Conservation (phyloP, 2,888 invertebrate genomes). For the Xanthia icteritia region DNA sequence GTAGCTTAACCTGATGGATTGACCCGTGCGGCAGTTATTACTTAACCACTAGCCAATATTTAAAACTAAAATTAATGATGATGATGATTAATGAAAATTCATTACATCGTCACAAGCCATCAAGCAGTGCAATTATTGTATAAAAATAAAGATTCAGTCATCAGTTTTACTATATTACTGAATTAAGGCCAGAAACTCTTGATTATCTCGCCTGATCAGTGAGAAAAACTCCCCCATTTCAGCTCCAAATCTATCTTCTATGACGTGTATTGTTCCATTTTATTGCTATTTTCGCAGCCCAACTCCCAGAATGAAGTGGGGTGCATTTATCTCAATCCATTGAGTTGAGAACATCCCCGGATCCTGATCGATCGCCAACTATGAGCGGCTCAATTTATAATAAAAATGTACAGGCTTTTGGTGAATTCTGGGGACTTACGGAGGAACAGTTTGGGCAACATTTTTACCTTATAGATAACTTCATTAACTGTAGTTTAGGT, state of each 20-base stretch:
- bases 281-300: constrained; percentile 53
- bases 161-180: too few relatives aligned
- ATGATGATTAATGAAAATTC: too few relatives aligned
- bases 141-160: too few relatives aligned
- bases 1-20: too few relatives aligned
- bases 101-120: too few relatives aligned
- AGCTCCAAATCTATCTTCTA: constrained; percentile 29
- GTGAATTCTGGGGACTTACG: constrained; percentile 16
- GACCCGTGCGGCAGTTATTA: too few relatives aligned
- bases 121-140: too few relatives aligned
- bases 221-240: constrained; percentile 1
- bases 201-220: constrained; percentile 1
- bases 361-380: constrained; percentile 79
- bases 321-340: constrained; percentile 81
- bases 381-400: constrained; percentile 77
- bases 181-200: background rate
- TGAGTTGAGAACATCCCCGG: constrained; percentile 73
- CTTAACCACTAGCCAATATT: background rate
- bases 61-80: background rate
- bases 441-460: background rate
- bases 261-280: constrained; percentile 34
- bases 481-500: background rate
- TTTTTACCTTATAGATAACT: background rate
- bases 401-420: constrained; percentile 71
- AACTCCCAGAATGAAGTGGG: constrained; percentile 69